Evolutionary conservation across 2,797 vertebrate species (phyloP).

Genomic region (Tauraco hartlaubi): DNA sequence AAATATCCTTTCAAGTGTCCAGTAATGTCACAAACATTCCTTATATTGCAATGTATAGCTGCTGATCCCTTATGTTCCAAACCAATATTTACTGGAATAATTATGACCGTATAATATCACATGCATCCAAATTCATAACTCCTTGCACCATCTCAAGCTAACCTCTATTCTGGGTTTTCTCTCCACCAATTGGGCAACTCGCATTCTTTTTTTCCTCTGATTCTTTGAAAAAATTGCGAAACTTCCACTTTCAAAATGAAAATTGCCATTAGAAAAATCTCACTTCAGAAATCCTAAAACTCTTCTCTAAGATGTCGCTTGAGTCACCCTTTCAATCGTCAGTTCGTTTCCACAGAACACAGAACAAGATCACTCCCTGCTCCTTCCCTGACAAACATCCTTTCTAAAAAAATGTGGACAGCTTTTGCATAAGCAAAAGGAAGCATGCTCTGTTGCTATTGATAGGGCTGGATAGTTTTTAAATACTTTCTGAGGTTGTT

Average conservation of each 20-base stretch:
- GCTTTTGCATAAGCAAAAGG: background rate
- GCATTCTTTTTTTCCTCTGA: background rate
- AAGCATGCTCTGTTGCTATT: background rate
- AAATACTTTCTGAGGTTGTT: background rate
- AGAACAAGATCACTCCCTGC: background rate
- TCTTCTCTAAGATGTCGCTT: background rate
- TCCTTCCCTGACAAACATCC: background rate
- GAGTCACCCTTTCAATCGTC: background rate
- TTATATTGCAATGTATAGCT: background rate
- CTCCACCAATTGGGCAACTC: fast-evolving
- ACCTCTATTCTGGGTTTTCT: background rate
- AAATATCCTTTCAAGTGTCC: background rate
- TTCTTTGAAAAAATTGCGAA: background rate
- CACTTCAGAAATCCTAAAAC: background rate
- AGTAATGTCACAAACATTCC: background rate
- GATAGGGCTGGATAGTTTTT: background rate
- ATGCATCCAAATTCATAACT: background rate
- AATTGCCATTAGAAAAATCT: background rate
- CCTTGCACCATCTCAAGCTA: background rate
- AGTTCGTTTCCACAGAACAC: background rate
- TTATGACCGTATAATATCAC: background rate
- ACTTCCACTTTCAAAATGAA: background rate
- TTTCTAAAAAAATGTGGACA: background rate
- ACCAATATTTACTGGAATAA: background rate
- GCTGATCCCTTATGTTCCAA: background rate